Base-by-base conservation (phyloP, 2,113 vertebrate genomes). In the Urocolius indicus region DNA sequence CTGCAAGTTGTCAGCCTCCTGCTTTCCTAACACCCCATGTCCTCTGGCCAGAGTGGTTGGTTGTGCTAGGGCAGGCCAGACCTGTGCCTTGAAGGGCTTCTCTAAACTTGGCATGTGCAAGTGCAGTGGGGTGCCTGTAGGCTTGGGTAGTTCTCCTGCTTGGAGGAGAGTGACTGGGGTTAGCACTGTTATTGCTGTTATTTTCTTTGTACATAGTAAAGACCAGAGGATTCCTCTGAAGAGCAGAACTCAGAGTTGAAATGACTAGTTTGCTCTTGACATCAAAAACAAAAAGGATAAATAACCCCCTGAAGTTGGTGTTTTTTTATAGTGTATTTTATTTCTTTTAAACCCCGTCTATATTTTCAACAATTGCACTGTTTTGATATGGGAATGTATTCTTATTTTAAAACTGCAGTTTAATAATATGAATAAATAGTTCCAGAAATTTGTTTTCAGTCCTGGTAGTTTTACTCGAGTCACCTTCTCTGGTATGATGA, bases 91-190 rank as follows among this genome's bases (percentile, higher is more conserved):
- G 2, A 34, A 66, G 24, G 52, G 24, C 45, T 66, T 66, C n/a
- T 59, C 29, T 29, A 21, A 73, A 45, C 52, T 52, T 30, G n/a
- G 6, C 3, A 1, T 16, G 43, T 29, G n/a, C 6, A 11, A 24
- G 16, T 34, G 26, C 0, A 3, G 16, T 52, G 19, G 38, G 23
- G 22, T 2, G 4, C 52, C 24, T 4, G 0, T 49, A 48, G 55
- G 48, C 30, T 54, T 1, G 5, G 32, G 51, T 58, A 72, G 36
- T 6, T 38, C 27, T 65, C 58, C 43, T 67, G 67, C 38, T 59
- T 34, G 16, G 16, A 27, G 6, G 24, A 48, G 23, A 26, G n/a
- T 18, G 10, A 30, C n/a, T 16, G 61, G 29, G 32, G 27, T 6
- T 78, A 21, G 30, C 3, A 3, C 23, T 59, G 26, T 41, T 46